Base-by-base conservation (phyloP, 1,140 invertebrate species). In the Camponotus pennsylvanicus region DNA sequence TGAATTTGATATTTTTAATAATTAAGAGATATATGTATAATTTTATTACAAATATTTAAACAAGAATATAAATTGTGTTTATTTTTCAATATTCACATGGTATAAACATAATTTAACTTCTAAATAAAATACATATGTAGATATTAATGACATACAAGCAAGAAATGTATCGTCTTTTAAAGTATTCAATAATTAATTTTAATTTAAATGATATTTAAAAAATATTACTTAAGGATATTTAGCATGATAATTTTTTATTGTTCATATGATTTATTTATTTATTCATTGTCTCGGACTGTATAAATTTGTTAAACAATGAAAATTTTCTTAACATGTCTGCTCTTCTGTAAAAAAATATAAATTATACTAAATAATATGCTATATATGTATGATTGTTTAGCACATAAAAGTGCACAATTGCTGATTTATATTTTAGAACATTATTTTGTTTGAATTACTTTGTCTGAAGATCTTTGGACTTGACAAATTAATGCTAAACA, bases 401-500 rank as follows among this genome's bases (percentile, higher is more conserved):
- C 42, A 66, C 40, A 66, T 78, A 49, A 78, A 40, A 52, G n/a
- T 21, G 9, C n/a, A 66, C 0, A 11, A 34, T 73, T n/a, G 2
- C 27, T 61, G 40, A 71, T 9, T 34, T 45, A 40, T 15, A 34
- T 45, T 6, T 0, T n/a, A 18, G 21, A 73, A 61, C 61, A 49
- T 61, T 3, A 57, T 80, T 80, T 27, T 80, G 27, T 15, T 27
- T 57, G 40, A 52, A 67, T 80, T 80, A 67, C 40, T 67, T 15
- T 55, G 18, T 77, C 3, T 55, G 15, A 67, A 52, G 34, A 63
- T 42, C 27, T 67, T 67, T 83, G 45, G 18, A 55, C 73, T 89
- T 59, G 49, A 64, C 49, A 87, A 70, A 89, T 87, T 73, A 87
- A 84, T 85, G 70, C 55, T 85, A 87, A 77, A 78, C 40, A 8